These are phyloP conservation scores for Caenorhabditis sinica DNA, from an alignment of 2,888 invertebrate species.

Conservation along the genomic window DNA sequence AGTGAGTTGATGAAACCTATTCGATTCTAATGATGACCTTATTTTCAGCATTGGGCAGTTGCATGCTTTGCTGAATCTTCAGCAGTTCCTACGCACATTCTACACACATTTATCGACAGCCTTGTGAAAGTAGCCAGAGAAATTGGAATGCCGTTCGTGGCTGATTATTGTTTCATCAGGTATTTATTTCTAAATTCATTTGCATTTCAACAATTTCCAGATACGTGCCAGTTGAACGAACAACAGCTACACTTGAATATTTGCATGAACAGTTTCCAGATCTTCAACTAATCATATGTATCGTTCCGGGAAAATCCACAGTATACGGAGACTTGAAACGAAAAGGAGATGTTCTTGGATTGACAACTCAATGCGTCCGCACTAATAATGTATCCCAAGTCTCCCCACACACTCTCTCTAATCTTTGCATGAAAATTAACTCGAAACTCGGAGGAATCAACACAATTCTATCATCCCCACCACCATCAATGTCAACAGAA, in stretches of 20 bases:
- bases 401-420: constrained; percentile 59
- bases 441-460: constrained; percentile 64
- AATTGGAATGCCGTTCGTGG: constrained; percentile 63
- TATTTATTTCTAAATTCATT: background rate
- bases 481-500: constrained; percentile 2
- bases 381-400: constrained; percentile 47
- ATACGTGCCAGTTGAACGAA: constrained; percentile 45
- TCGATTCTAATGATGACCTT: background rate
- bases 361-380: constrained; percentile 63
- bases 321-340: constrained; percentile 61
- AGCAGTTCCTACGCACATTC: background rate
- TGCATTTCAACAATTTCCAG: constrained; percentile 22
- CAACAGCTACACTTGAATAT: constrained; percentile 28
- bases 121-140: constrained; percentile 46
- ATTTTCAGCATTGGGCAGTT: constrained; percentile 58
- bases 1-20: constrained; percentile 2
- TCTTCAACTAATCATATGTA: constrained; percentile 53
- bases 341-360: constrained; percentile 54
- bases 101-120: constrained; percentile 33
- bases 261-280: constrained; percentile 4
- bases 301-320: constrained; percentile 61
- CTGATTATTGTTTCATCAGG: constrained; percentile 46
- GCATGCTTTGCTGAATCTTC: constrained; percentile 46
- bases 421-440: constrained; percentile 68
- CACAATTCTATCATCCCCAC: constrained; percentile 28